These are phyloP conservation scores for Ennomos quercinarius DNA, from an alignment of 2,888 invertebrate genomes.

Conservation along the genomic window DNA sequence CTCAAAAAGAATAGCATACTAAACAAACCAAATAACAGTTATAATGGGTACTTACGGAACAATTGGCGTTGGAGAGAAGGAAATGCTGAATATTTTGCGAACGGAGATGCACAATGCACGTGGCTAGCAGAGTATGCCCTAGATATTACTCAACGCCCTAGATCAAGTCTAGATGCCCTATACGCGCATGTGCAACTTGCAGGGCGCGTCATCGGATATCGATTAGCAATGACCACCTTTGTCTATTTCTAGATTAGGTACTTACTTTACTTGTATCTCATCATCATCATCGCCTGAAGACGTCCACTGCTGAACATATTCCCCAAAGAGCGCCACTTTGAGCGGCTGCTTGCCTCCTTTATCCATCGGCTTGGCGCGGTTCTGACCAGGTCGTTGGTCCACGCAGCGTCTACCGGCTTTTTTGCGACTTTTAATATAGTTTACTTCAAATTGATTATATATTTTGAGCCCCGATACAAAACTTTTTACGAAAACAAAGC, in stretches of 20 bases:
- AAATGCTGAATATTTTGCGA: neutral
- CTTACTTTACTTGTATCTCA: too few relatives aligned
- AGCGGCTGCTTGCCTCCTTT: too few relatives aligned
- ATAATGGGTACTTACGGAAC: neutral
- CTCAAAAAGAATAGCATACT: neutral
- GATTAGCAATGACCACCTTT: neutral
- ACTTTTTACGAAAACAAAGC: too few relatives aligned
- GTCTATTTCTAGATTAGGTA: constrained; percentile 3
- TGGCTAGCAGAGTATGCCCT: neutral
- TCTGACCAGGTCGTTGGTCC: too few relatives aligned
- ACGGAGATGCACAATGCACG: constrained; percentile 3
- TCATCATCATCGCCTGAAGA: too few relatives aligned
- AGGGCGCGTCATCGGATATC: constrained; percentile 1
- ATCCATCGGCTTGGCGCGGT: too few relatives aligned
- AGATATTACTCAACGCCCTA: neutral
- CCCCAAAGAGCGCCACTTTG: too few relatives aligned
- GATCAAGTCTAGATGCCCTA: constrained; percentile 1
- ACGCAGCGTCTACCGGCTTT: too few relatives aligned
- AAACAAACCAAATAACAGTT: neutral
- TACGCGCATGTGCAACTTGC: constrained; percentile 28
- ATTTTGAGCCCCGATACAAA: too few relatives aligned
- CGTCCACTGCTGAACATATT: too few relatives aligned
- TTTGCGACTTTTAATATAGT: too few relatives aligned
- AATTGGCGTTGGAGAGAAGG: neutral
- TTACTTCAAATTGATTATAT: too few relatives aligned